Conservation (phyloP, 2,113 vertebrate genomes). For the Menidia beryllina region DNA sequence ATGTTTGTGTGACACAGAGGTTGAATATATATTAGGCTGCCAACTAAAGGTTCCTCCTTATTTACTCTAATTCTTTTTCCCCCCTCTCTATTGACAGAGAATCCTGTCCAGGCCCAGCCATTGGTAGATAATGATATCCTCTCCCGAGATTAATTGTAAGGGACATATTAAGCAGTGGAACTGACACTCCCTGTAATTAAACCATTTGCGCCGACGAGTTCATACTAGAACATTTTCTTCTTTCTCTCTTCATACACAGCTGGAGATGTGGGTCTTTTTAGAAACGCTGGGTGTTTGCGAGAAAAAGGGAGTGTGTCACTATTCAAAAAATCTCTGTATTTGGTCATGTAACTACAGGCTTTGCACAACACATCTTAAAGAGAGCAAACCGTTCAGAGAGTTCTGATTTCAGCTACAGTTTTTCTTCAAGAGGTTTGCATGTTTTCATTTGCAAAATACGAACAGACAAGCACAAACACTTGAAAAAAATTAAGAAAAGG, state of each 20-base stretch:
- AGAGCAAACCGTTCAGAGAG: too few relatives aligned
- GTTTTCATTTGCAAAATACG: too few relatives aligned
- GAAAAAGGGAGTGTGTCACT: too few relatives aligned
- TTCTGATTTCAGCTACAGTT: too few relatives aligned
- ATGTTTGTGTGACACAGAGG: constrained; percentile 44
- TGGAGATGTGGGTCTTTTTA: constrained; percentile 22
- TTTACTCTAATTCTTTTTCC: constrained; percentile 46
- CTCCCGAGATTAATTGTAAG: constrained; percentile 79
- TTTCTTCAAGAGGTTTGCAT: too few relatives aligned
- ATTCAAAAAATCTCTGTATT: too few relatives aligned
- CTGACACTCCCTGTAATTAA: constrained; percentile 82
- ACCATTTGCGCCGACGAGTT: constrained; percentile 73
- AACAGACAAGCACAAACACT: too few relatives aligned
- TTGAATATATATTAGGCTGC: constrained; percentile 30
- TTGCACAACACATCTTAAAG: too few relatives aligned
- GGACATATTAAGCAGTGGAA: constrained; percentile 78
- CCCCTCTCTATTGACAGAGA: constrained; percentile 46
- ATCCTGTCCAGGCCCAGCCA: constrained; percentile 63
- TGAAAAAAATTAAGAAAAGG: too few relatives aligned
- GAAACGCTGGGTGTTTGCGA: background rate
- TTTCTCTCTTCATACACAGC: constrained; percentile 26
- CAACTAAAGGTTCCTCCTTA: constrained; percentile 54
- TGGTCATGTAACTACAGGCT: too few relatives aligned
- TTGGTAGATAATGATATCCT: constrained; percentile 80
- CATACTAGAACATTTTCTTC: constrained; percentile 63